phyloP scores from a whole-genome alignment of 2,797 vertebrate genomes.

The Chrosomus eos region DNA sequence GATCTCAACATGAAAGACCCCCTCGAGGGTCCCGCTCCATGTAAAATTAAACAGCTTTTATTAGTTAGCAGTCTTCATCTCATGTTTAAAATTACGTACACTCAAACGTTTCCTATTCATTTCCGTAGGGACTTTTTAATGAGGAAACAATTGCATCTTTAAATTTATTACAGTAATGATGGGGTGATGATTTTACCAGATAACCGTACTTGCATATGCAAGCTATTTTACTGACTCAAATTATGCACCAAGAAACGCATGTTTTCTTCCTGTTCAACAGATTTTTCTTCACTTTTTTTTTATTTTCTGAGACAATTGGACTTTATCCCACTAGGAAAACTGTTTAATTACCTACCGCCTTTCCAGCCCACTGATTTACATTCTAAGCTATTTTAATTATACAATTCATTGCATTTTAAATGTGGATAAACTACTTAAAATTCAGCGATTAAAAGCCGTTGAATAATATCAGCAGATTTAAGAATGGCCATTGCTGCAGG shows the following conservation, averaged over 20 bases:
- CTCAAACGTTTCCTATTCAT: constrained; percentile 1
- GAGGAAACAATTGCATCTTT: constrained; percentile 16
- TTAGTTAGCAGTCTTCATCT: background rate
- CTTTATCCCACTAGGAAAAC: constrained; percentile 79
- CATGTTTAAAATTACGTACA: background rate
- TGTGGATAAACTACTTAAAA: constrained; percentile 86
- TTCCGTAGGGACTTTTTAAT: background rate
- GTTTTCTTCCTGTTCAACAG: constrained; percentile 54
- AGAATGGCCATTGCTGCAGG: constrained; percentile 60
- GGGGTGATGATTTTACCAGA: constrained; percentile 10
- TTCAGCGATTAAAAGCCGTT: constrained; percentile 85
- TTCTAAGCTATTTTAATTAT: constrained; percentile 86
- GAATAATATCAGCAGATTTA: constrained; percentile 83
- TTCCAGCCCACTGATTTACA: constrained; percentile 88
- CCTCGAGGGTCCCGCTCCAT: background rate
- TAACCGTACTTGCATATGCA: constrained; percentile 16
- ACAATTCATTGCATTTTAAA: constrained; percentile 91
- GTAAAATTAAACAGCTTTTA: background rate
- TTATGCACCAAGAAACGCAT: constrained; percentile 43
- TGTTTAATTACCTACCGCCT: constrained; percentile 84
- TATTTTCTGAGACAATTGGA: constrained; percentile 65
- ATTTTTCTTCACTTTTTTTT: constrained; percentile 50
- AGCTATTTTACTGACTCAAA: constrained; percentile 4
- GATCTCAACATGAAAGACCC: background rate
- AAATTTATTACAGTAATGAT: constrained; percentile 20